Conservation (phyloP, 2,888 invertebrate species). For the Itoplectis maculator region DNA sequence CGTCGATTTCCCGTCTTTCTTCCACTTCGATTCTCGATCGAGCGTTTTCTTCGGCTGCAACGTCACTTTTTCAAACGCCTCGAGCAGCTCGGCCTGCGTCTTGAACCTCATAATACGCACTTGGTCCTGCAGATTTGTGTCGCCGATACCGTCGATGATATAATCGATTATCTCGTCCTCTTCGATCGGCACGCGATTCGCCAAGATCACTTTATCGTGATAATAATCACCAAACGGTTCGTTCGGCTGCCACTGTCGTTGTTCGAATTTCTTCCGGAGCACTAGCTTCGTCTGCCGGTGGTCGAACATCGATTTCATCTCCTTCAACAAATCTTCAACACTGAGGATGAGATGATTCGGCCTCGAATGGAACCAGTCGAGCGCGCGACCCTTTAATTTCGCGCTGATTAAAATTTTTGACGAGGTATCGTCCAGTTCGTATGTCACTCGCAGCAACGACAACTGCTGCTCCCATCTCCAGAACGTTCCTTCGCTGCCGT, state of each 20-base stretch:
- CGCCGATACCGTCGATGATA: constrained; percentile 48
- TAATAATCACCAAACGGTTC: constrained; percentile 65
- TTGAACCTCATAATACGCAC: constrained; percentile 38
- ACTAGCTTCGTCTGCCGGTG: constrained; percentile 46
- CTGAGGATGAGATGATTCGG: constrained; percentile 37
- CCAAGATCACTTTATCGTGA: constrained; percentile 66
- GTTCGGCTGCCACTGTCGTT: constrained; percentile 53
- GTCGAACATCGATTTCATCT: constrained; percentile 61
- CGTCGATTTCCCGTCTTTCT: constrained; percentile 34
- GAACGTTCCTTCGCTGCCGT: constrained; percentile 52
- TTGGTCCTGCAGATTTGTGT: constrained; percentile 24
- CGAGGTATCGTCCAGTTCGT: constrained; percentile 53
- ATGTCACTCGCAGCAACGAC: constrained; percentile 42
- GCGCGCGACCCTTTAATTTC: constrained; percentile 58
- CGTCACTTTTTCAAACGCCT: constrained; percentile 37
- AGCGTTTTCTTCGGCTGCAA: neutral
- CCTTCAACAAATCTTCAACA: constrained; percentile 47
- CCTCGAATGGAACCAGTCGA: constrained; percentile 61
- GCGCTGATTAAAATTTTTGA: constrained; percentile 50
- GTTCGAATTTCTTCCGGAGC: constrained; percentile 56
- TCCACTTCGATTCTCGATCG: constrained; percentile 28
- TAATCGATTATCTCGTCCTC: constrained; percentile 62
- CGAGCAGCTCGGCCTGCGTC: constrained; percentile 7
- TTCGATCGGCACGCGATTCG: constrained; percentile 58
- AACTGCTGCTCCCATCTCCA: constrained; percentile 55